Evolutionary conservation across 2,888 invertebrate genomes (phyloP), one percentile per base, ranked within the genome.

Genomic region (Ennomos fuscantarius): DNA sequence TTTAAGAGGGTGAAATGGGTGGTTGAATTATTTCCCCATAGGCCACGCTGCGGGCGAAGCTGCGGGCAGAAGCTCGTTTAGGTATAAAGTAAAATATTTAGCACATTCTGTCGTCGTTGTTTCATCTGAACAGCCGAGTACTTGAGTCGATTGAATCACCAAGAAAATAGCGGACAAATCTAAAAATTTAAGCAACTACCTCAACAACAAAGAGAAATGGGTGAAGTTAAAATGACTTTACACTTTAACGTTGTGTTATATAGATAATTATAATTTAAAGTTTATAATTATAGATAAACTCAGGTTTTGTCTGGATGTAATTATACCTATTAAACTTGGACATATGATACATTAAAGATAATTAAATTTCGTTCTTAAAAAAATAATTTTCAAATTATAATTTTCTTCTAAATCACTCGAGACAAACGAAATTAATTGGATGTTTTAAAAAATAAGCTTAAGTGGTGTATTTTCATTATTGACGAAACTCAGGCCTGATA

Each of bases 191-290:
- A n/a, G n/a, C n/a, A n/a, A 43, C 57, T 46, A 36, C 8, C n/a
- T 42, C 24, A 10, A 35, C 48, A 52, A 57, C 57, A 57, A 57
- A 48, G 44, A 47, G 44, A 48, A 57, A 52, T 40, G 33, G 13
- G 10, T 9, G 9, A 57, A 57, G 57, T 57, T 36, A 48, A 57
- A 41, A 11, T 40, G 40, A 0, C 5, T 36, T 55, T 48, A 57
- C 43, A 48, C 57, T 43, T 52, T 48, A 35, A 57, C 48, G 35
- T 52, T 63, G 50, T 46, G 8, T 46, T 15, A 62, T 68, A n/a
- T n/a, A n/a, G n/a, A n/a, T n/a, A 66, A 55, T 53, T 57, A 60
- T 68, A 62, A 63, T 71, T 62, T 66, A 62, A 63, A 63, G 61
- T 58, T 63, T 58, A 31, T 60, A 66, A 70, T 63, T 62, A 63